Conservation (phyloP, 2,113 vertebrate genomes). For the Lasiurus cinereus region DNA sequence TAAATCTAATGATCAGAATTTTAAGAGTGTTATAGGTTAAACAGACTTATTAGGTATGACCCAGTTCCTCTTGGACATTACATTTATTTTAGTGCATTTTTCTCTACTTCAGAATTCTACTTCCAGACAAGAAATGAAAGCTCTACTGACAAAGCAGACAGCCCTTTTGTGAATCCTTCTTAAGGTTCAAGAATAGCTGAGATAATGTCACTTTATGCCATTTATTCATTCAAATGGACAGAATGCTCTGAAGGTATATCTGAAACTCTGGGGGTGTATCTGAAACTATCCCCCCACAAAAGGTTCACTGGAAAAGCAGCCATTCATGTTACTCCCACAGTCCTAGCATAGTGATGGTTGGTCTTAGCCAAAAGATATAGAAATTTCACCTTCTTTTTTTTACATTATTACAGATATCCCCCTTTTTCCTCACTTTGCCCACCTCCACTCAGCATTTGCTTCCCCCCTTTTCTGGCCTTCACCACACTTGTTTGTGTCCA, state of each 20-base stretch:
- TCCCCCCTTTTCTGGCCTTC: too few species aligned
- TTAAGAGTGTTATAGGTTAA: background rate
- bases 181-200: background rate
- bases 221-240: background rate
- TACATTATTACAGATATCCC: too few species aligned
- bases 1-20: background rate
- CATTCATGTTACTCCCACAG: background rate
- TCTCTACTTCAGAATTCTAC: constrained; percentile 21
- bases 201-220: background rate
- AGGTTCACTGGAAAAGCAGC: background rate
- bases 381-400: background rate
- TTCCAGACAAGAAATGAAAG: constrained; percentile 1
- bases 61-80: background rate
- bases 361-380: background rate
- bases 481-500: too few species aligned
- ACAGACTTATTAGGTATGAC: background rate
- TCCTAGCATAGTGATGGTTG: background rate
- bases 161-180: background rate
- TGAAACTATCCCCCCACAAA: background rate
- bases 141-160: background rate
- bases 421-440: too few species aligned
- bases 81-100: background rate
- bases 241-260: background rate
- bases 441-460: too few species aligned
- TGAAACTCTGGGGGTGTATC: background rate